phyloP scores from a whole-genome alignment of 2,888 invertebrate genomes.

The Frankliniella fusca region DNA sequence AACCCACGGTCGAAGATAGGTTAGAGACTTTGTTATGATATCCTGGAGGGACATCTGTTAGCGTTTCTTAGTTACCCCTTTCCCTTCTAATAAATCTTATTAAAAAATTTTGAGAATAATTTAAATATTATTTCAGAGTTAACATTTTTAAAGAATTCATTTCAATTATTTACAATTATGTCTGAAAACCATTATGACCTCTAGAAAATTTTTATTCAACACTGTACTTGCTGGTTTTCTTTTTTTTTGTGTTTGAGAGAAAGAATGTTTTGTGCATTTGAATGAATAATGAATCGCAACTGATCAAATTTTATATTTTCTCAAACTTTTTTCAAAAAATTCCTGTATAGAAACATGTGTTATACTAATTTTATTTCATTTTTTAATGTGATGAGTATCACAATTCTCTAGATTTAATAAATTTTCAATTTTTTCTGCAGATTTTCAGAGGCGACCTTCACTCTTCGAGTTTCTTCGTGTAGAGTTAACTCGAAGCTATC shows the following conservation, averaged over 20 bases:
- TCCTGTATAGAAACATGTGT: too few relatives aligned
- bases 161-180: not conserved
- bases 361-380: too few relatives aligned
- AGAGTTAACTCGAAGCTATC: conserved; percentile 88
- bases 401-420: not conserved
- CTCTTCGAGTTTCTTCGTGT: conserved; percentile 65
- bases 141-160: not conserved
- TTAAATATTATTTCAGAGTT: not conserved
- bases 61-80: not conserved
- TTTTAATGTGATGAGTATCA: not conserved
- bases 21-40: not conserved
- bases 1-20: conserved; percentile 2
- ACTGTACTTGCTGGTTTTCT: not conserved
- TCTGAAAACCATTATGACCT: too few relatives aligned
- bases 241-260: too few relatives aligned
- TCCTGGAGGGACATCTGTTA: not conserved
- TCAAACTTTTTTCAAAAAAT: not conserved
- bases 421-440: conserved; percentile 23
- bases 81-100: too few relatives aligned
- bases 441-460: conserved; percentile 41
- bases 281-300: not conserved
- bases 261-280: too few relatives aligned
- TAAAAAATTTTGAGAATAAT: not conserved
- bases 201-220: too few relatives aligned
- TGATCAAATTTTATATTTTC: not conserved